Base-by-base conservation (phyloP, 1,140 invertebrate species). In the Neodiprion lecontei region DNA sequence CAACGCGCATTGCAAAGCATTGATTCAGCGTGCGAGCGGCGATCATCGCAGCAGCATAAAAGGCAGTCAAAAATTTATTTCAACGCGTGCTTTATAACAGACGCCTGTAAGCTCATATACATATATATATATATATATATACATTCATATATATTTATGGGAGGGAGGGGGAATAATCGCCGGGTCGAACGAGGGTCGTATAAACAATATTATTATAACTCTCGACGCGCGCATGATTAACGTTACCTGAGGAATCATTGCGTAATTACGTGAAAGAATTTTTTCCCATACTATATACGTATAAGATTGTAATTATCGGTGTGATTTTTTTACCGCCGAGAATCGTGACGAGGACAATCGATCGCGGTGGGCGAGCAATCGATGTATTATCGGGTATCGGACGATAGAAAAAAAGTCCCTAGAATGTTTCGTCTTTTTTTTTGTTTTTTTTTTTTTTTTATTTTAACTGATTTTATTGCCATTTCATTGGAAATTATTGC, bases 301-400 rank as follows among this genome's bases (percentile, higher is more conserved):
- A 78, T 79, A 78, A 80, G 76, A 80, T 78, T 77, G 79, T 81
- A 80, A 81, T 79, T 40, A 40, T 40, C 28, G 5, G 28, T 40
- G 28, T 5, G 28, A 40, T 40, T 40, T 78, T 77, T 75, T 77
- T 80, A 76, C 80, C 80, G 74, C 72, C 48, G 47, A 53, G 49
- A 48, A 66, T 23, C 72, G 66, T 48, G 68, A 72, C 71, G 69
- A 50, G 50, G 50, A 50, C 68, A 69, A 78, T 74, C 73, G 72
- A 79, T 73, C 71, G 72, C 61, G 48, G 68, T 12, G n/a, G 17
- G 47, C 23, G n/a, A 9, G 53, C 61, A 48, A 53, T 50, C n/a
- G 61, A 48, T 69, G 74, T 77, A 12, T 74, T n/a, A 77, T 74
- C 40, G 69, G 70, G 7, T 79, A 75, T 65, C 3, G 21, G 48